A percentile compares a stretch with the other conserved stretches of the same genome.
Conservation (phyloP, 64 coral and sea anemone species). For the Trachythela sp. region DNA sequence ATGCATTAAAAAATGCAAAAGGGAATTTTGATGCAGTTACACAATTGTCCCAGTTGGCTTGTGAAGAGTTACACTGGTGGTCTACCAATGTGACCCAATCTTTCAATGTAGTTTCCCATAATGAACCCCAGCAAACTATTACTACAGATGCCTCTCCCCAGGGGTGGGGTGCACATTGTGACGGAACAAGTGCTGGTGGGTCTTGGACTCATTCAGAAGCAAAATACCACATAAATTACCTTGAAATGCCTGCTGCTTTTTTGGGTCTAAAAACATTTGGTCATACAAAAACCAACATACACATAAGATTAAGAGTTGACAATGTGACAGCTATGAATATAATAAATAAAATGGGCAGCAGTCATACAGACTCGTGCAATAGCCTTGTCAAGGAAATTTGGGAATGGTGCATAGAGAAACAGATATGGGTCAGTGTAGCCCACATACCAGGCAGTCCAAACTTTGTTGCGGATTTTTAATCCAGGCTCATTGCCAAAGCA, state of each 20-base stretch:
- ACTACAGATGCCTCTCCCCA: neutral
- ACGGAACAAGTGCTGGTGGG: neutral
- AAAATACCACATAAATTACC: conserved; percentile 1
- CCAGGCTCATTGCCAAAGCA: neutral
- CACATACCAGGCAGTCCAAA: conserved; percentile 38
- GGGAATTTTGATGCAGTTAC: neutral
- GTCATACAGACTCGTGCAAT: conserved; percentile 17
- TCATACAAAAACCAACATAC: neutral
- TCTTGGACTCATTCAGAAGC: neutral
- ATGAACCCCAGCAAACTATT: neutral
- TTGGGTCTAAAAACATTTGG: neutral
- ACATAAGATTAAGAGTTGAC: neutral
- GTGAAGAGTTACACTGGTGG: neutral
- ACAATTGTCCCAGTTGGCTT: neutral
- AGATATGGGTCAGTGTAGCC: conserved; percentile 5
- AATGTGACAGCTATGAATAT: conserved; percentile 2
- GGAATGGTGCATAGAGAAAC: neutral
- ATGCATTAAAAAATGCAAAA: neutral
- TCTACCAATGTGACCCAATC: neutral
- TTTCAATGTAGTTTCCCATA: neutral
- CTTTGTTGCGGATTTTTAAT: conserved; percentile 15
- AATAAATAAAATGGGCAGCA: conserved; percentile 20
- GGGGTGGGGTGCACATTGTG: neutral
- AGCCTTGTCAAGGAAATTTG: neutral
- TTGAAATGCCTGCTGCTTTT: neutral